A percentile compares a stretch with the other conserved stretches of the same genome.
phyloP scores from a whole-genome alignment of 1,140 invertebrate species.

The Caenorhabditis latens region DNA sequence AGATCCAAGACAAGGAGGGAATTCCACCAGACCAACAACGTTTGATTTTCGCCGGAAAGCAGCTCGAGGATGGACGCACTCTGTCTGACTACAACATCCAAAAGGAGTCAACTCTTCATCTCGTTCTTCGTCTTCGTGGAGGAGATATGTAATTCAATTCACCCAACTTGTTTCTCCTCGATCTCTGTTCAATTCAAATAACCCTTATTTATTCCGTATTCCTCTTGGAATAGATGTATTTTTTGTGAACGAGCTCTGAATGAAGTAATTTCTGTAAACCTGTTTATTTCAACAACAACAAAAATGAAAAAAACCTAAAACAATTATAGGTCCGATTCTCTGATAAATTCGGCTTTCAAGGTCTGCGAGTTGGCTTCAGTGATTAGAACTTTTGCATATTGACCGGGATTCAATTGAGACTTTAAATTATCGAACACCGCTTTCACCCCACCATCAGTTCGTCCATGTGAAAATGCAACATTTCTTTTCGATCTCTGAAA shows the following conservation, averaged over 20 bases:
- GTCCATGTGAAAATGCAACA: conserved; percentile 52
- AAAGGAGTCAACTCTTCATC: conserved; percentile 78
- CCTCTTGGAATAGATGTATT: conserved; percentile 12
- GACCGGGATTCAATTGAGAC: conserved; percentile 53
- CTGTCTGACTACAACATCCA: conserved; percentile 83
- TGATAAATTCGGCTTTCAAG: conserved; percentile 33
- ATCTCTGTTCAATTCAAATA: conserved; percentile 30
- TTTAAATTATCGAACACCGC: conserved; percentile 63
- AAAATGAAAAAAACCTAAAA: background rate
- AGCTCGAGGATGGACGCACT: conserved; percentile 82
- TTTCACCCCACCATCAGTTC: conserved; percentile 65
- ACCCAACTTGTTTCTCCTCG: conserved; percentile 13
- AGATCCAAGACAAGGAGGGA: conserved; percentile 80
- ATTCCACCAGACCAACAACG: conserved; percentile 79
- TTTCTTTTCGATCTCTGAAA: conserved; percentile 63
- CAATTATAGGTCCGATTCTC: conserved; percentile 11
- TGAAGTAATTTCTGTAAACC: conserved; percentile 17
- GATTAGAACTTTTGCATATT: conserved; percentile 64
- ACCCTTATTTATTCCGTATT: conserved; percentile 39
- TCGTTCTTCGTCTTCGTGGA: conserved; percentile 81
- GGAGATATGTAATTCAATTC: conserved; percentile 70
- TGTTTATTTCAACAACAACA: conserved; percentile 10
- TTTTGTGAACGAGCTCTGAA: conserved; percentile 41
- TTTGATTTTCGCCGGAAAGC: conserved; percentile 81
- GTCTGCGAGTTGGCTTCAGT: conserved; percentile 63